Base-by-base conservation (phyloP, 2,113 vertebrate genomes). In the Riparia riparia region DNA sequence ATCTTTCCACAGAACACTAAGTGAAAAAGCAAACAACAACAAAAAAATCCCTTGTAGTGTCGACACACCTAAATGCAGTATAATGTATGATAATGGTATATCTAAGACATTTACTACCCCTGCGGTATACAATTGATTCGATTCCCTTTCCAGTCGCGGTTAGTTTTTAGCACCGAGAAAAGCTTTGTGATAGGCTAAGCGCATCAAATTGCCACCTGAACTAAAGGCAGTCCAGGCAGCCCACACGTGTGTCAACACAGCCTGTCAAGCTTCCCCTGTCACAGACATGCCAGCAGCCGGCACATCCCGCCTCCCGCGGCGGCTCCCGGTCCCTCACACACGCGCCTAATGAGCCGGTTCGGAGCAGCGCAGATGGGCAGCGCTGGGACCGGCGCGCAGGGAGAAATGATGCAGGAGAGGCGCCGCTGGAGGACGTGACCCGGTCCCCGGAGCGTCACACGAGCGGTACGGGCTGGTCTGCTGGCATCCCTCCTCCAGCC, bases 311-410 rank as follows among this genome's bases (percentile, higher is more conserved):
- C 63, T 60, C 13, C 70, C 41, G 34, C 54, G 12, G 63, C 47
- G 3, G 0, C 34, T 8, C 47, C 78, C 47, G 20, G 9, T 4
- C 0, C 47, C 9, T 9, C 53, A 6, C 61, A 25, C 60, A 9
- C 15, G 39, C 47, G 5, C 65, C 34, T 9, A 1, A 3, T 15
- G 77, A 5, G 2, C 17, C 39, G 18, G 37, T 1, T 9, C 41
- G 2, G 50, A 32, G 50, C 68, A 2, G 9, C 39, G 44, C 66
- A 4, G 11, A 7, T 20, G 71, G 53, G 19, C 57, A 42, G 77
- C 34, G 2, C 34, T 10, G 53, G 15, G 68, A 0, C 53, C 6
- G 50, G 2, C 10, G 0, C 20, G 14, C 56, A 49, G 37, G 21
- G 65, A 11, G 37, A 61, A 8, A 3, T 8, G 37, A 0, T 6